These are phyloP conservation scores for Gallinago nigripennis DNA, from an alignment of 2,797 vertebrate species.

Conservation along the genomic window DNA sequence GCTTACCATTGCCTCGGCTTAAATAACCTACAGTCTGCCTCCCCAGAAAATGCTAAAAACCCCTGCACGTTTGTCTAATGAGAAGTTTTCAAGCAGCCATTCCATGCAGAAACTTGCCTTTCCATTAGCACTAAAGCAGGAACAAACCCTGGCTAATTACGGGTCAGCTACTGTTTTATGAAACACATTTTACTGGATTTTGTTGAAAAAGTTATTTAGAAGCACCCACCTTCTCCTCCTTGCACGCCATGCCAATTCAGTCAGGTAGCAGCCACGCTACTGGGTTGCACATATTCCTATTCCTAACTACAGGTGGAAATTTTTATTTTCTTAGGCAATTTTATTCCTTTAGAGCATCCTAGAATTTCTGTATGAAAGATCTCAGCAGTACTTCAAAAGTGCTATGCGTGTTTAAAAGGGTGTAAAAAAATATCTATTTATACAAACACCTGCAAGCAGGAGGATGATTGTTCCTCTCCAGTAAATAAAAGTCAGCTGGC, in stretches of 20 bases:
- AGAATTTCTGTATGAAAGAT: not conserved
- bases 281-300: not conserved
- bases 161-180: not conserved
- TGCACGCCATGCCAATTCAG: not conserved
- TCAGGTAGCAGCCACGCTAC: not conserved
- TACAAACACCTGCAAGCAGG: not conserved
- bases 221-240: not conserved
- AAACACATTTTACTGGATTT: not conserved
- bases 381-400: not conserved
- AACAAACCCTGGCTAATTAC: not conserved
- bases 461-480: not conserved
- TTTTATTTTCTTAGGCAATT: not conserved
- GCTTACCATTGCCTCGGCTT: constrained; percentile 2
- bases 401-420: not conserved
- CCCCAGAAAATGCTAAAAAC: constrained; percentile 9
- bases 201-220: not conserved
- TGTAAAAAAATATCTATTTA: not conserved
- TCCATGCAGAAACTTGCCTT: not conserved
- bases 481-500: not conserved
- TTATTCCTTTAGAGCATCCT: not conserved
- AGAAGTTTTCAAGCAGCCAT: constrained; percentile 27
- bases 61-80: not conserved
- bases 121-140: not conserved
- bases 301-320: not conserved
- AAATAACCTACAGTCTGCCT: not conserved